A percentile compares a stretch with the other conserved stretches of the same genome.
Conservation (phyloP, 2,888 invertebrate genomes). For the Seira musarum region DNA sequence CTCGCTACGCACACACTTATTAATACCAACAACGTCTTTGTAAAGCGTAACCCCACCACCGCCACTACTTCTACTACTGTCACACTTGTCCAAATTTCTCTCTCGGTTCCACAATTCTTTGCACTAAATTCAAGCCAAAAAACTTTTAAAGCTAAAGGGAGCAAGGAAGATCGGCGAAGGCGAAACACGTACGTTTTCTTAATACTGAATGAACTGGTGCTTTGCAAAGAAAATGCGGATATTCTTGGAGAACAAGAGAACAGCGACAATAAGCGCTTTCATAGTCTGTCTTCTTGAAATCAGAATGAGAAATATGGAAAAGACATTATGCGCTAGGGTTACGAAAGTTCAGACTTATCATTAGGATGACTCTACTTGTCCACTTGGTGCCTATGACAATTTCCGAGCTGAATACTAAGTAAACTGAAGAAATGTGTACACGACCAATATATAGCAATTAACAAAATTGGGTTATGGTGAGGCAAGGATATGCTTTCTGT, state of each 20-base stretch:
- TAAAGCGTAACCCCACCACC: not conserved
- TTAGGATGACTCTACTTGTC: no score
- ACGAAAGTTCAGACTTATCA: no score
- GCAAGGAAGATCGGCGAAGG: not conserved
- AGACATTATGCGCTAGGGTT: no score
- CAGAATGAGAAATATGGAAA: not conserved
- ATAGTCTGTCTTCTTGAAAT: not conserved
- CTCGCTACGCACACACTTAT: slow-evolving; percentile 2
- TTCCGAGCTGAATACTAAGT: not conserved
- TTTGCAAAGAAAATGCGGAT: not conserved
- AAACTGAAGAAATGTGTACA: slow-evolving; percentile 12
- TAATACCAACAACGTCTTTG: not conserved
- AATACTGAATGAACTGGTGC: not conserved
- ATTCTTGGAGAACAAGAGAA: not conserved
- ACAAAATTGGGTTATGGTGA: slow-evolving; percentile 55
- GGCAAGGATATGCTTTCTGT: no score
- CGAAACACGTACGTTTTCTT: not conserved
- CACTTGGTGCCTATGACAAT: no score
- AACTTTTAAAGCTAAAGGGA: not conserved
- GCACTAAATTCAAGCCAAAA: not conserved
- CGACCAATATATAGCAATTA: slow-evolving; percentile 61
- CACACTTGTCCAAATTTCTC: not conserved
- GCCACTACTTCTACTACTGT: not conserved
- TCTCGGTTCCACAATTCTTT: no score
- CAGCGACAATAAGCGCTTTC: not conserved